A percentile compares a stretch with the other conserved stretches of the same genome.
Evolutionary conservation across 2,888 invertebrate species (phyloP).

Genomic region (Lepidocyrtoides sp.): DNA sequence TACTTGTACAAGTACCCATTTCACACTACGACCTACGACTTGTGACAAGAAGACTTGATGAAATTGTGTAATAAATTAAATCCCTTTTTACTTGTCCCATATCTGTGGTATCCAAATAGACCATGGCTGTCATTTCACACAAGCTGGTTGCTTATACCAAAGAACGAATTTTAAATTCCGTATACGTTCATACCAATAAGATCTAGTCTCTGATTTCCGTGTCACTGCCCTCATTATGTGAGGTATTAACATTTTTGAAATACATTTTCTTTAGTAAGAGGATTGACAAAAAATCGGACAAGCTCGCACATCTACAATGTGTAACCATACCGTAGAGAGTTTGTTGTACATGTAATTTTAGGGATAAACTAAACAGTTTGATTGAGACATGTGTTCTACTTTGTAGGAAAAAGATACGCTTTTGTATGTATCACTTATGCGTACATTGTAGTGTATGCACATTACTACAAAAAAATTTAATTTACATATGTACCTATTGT

Average conservation of each 20-base stretch:
- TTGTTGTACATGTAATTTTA: no score
- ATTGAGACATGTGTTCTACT: not conserved
- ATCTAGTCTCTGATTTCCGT: constrained; percentile 20
- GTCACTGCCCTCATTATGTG: constrained; percentile 35
- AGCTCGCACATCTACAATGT: no score
- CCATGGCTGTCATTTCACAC: not conserved
- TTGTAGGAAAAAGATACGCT: no score
- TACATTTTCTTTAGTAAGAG: not conserved
- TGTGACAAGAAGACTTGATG: not conserved
- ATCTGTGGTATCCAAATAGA: not conserved
- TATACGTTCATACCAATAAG: constrained; percentile 6
- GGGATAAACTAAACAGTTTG: no score
- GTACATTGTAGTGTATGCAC: no score
- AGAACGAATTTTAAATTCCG: constrained; percentile 17
- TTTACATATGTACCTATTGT: no score
- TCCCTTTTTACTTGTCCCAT: not conserved
- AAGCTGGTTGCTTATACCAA: not conserved
- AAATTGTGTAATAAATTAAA: not conserved
- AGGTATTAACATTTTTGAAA: not conserved
- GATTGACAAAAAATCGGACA: not conserved
- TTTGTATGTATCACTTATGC: no score
- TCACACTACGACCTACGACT: no score
- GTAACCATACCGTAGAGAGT: no score
- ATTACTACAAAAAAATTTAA: no score
- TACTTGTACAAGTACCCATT: not conserved